Conservation (phyloP, 1,140 invertebrate species). For the Calliphora vicina region DNA sequence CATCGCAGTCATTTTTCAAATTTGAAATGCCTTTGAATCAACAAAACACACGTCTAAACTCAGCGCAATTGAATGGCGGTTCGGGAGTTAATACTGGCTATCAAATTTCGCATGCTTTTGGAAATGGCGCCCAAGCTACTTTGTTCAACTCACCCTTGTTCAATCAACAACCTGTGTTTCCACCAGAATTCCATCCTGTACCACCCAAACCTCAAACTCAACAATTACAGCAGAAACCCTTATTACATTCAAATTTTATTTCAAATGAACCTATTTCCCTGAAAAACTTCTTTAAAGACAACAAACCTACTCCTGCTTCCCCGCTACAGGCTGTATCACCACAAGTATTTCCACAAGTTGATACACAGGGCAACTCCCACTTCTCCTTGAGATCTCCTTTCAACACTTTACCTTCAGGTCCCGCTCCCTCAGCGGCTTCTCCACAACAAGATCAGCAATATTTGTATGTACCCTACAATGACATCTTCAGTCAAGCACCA, state of each 20-base stretch:
- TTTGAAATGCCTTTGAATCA: slow-evolving; percentile 61
- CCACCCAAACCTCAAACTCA: slow-evolving; percentile 49
- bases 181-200: slow-evolving; percentile 49
- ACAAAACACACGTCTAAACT: slow-evolving; percentile 36
- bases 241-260: slow-evolving; percentile 56
- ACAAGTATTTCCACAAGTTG: slow-evolving; percentile 51
- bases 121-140: slow-evolving; percentile 49
- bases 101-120: slow-evolving; percentile 59
- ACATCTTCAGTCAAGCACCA: slow-evolving; percentile 69
- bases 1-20: slow-evolving; percentile 61
- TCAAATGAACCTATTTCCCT: slow-evolving; percentile 46
- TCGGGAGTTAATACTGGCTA: slow-evolving; percentile 57
- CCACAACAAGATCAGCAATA: slow-evolving; percentile 75
- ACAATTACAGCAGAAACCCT: slow-evolving; percentile 47
- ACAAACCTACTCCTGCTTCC: slow-evolving; percentile 49
- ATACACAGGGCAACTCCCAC: slow-evolving; percentile 45
- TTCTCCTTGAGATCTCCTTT: slow-evolving; percentile 46
- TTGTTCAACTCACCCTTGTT: slow-evolving; percentile 54
- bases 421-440: slow-evolving; percentile 18
- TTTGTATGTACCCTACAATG: slow-evolving; percentile 81
- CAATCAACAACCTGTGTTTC: slow-evolving; percentile 47
- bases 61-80: slow-evolving; percentile 34
- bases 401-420: slow-evolving; percentile 19
- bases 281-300: slow-evolving; percentile 43
- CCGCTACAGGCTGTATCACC: slow-evolving; percentile 57